Conservation (phyloP, 2,797 vertebrate genomes). For the Pipistrellus pipistrellus region DNA sequence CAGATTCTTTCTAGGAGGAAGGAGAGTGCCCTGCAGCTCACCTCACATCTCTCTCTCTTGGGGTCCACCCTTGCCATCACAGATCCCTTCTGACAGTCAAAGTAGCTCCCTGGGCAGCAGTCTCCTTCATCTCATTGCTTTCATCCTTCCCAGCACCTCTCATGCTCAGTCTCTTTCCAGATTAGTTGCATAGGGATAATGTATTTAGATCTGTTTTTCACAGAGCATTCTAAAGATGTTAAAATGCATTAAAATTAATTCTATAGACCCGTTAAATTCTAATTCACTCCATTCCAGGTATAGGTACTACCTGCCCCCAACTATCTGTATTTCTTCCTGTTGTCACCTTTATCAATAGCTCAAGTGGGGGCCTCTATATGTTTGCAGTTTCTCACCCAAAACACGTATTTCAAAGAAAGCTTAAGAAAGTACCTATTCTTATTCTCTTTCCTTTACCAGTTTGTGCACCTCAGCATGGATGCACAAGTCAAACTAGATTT, state of each 20-base stretch:
- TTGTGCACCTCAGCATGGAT: accelerated
- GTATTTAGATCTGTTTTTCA: not conserved
- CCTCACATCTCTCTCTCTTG: accelerated
- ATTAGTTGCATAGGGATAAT: not conserved
- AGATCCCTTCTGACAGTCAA: not conserved
- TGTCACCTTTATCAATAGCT: not conserved
- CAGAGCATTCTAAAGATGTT: not conserved
- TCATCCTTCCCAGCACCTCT: not conserved
- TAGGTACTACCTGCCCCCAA: not conserved
- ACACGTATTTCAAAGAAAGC: not conserved
- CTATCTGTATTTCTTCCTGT: not conserved
- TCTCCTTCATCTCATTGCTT: accelerated
- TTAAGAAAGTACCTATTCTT: not conserved
- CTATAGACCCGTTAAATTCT: not conserved
- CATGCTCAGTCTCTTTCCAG: too few relatives aligned
- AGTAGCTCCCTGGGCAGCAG: not conserved
- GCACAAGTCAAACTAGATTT: slow-evolving; percentile 11
- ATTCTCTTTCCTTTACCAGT: not conserved
- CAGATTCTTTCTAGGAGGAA: not conserved
- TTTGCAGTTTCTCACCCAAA: not conserved
- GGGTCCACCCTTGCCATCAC: not conserved
- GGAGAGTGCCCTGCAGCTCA: not conserved
- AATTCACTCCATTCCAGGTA: not conserved
- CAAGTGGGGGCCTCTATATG: not conserved
- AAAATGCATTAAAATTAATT: not conserved